phyloP scores from a whole-genome alignment of 1,140 invertebrate species.

The Luehdorfia chinensis region DNA sequence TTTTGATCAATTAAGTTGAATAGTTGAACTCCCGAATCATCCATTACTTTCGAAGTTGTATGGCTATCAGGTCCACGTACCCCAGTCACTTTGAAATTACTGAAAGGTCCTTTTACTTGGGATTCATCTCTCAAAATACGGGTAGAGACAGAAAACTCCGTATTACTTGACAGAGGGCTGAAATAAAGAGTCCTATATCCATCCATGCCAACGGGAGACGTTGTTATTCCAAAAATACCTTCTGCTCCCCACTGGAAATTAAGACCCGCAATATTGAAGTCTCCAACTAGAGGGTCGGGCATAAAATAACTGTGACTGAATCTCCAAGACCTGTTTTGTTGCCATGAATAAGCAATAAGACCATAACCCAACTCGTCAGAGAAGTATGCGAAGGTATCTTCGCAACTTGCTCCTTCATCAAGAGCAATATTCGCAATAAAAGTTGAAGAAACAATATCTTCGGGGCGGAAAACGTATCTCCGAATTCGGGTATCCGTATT shows the following conservation, averaged over 20 bases:
- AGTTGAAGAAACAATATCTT: constrained; percentile 85
- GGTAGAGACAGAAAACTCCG: constrained; percentile 88
- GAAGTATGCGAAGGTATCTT: constrained; percentile 88
- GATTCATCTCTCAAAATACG: constrained; percentile 82
- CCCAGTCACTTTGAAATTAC: constrained; percentile 83
- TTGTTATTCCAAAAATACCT: constrained; percentile 87
- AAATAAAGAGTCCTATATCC: constrained; percentile 86
- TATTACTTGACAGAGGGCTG: constrained; percentile 85
- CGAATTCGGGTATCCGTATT: constrained; percentile 83
- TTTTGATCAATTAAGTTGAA: constrained; percentile 89
- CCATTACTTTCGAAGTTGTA: constrained; percentile 84
- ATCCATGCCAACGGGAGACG: constrained; percentile 81
- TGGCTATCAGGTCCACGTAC: constrained; percentile 82
- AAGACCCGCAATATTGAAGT: constrained; percentile 86
- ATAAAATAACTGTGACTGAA: constrained; percentile 86
- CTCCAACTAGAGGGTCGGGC: constrained; percentile 86
- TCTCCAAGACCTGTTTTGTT: constrained; percentile 86
- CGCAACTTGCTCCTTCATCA: constrained; percentile 85
- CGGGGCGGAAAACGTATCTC: constrained; percentile 82
- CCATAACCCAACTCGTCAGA: constrained; percentile 90
- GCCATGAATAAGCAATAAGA: constrained; percentile 86
- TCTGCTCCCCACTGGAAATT: constrained; percentile 91
- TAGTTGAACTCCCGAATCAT: constrained; percentile 84
- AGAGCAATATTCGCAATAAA: constrained; percentile 91
- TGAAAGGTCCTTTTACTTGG: constrained; percentile 82